Conservation (phyloP, 2,797 vertebrate genomes). For the Adelosebastes latens region DNA sequence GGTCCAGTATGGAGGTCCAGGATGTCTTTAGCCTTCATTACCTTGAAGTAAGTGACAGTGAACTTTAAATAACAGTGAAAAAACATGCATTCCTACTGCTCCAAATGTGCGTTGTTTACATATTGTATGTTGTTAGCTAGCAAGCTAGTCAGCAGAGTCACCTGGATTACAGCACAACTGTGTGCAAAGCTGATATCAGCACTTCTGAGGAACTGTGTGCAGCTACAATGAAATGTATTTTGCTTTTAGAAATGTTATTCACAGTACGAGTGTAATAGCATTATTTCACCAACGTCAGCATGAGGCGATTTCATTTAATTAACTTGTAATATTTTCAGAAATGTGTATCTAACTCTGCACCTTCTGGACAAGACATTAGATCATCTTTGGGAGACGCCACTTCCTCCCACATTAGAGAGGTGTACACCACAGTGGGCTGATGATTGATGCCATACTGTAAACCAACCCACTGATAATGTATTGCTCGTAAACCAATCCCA, state of each 20-base stretch:
- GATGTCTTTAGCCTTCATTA: neutral
- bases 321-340: neutral
- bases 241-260: neutral
- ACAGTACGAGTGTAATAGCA: neutral
- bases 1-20: neutral
- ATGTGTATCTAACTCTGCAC: neutral
- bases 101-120: neutral
- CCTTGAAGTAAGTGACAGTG: neutral
- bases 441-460: constrained; percentile 36
- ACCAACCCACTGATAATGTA: constrained; percentile 7
- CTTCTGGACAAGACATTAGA: neutral
- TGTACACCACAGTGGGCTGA: neutral
- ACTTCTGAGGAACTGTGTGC: neutral
- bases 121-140: neutral
- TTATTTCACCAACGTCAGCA: neutral
- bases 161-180: neutral
- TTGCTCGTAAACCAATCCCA: constrained; percentile 31
- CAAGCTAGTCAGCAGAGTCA: neutral
- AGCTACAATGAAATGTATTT: neutral
- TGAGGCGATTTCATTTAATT: neutral
- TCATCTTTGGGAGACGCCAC: neutral
- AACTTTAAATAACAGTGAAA: neutral
- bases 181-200: neutral
- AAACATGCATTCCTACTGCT: neutral
- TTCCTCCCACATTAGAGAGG: neutral